A percentile compares a stretch with the other conserved stretches of the same genome.
Conservation (phyloP, 2,797 vertebrate genomes). For the Sebastes taczanowskii region DNA sequence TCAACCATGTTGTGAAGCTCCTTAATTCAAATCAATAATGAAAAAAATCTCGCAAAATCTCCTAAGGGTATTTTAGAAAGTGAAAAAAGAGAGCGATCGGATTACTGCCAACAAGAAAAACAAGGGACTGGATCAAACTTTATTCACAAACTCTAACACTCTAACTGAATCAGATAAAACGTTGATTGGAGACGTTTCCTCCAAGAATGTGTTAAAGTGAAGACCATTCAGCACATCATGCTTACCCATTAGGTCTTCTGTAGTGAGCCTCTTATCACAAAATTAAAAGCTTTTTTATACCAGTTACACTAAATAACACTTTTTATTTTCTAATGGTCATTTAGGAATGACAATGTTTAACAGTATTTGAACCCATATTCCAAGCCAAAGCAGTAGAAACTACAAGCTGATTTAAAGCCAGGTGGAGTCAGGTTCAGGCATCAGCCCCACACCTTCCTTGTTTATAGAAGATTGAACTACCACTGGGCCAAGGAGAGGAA, state of each 20-base stretch:
- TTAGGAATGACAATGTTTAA: background rate
- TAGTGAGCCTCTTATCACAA: background rate
- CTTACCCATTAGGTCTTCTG: background rate
- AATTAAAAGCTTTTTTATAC: background rate
- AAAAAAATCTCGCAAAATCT: slow-evolving; percentile 13
- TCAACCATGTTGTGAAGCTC: slow-evolving; percentile 52
- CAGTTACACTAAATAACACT: background rate
- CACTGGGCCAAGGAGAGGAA: slow-evolving; percentile 23
- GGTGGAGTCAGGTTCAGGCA: slow-evolving; percentile 13
- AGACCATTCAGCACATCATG: background rate
- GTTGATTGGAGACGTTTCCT: too few relatives aligned
- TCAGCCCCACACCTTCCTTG: slow-evolving; percentile 31
- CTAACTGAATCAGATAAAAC: too few relatives aligned
- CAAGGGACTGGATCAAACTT: slow-evolving; percentile 23
- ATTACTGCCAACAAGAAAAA: slow-evolving; percentile 22
- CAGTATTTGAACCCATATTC: background rate
- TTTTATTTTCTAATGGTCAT: background rate
- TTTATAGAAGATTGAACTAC: slow-evolving; percentile 32
- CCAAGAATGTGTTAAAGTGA: background rate
- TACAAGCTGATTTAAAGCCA: background rate
- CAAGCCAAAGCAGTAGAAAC: background rate
- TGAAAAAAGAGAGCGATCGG: background rate
- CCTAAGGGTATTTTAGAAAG: background rate
- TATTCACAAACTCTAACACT: slow-evolving; percentile 8
- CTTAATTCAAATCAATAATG: slow-evolving; percentile 61